Percentiles rank a stretch among this genome's conserved stretches.
Conservation (phyloP, 1,140 invertebrate genomes). For the Pseudomyrmex cubaensis region DNA sequence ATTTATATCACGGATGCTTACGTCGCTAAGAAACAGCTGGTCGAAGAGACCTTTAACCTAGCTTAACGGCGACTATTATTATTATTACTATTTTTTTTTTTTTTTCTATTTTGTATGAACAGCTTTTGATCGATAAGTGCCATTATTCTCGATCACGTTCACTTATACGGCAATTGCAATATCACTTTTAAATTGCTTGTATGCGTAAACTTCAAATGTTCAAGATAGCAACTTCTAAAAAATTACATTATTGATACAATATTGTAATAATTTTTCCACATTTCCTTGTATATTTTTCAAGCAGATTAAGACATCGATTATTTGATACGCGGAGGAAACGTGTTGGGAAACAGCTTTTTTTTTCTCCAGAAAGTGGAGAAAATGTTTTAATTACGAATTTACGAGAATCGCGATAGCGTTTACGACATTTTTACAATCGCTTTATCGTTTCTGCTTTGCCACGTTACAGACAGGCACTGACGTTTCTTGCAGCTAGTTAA, state of each 20-base stretch:
- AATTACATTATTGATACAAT: too few species aligned
- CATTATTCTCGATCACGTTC: background rate
- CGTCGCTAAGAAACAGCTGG: conserved; percentile 12
- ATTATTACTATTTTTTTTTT: conserved; percentile 27
- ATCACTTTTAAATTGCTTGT: background rate
- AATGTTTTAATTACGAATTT: conserved; percentile 8
- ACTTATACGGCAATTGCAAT: background rate
- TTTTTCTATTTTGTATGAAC: background rate
- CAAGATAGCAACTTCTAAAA: background rate
- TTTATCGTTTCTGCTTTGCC: background rate
- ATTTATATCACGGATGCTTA: background rate
- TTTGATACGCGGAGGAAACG: background rate
- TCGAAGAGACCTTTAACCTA: conserved; percentile 9
- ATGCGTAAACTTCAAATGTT: background rate
- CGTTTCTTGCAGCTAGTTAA: background rate
- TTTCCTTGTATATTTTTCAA: too few species aligned
- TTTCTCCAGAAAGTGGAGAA: background rate
- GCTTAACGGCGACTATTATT: background rate
- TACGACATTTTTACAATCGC: background rate
- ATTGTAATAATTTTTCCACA: too few species aligned
- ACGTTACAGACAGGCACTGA: too few species aligned
- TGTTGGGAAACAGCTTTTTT: background rate
- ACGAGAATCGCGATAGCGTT: conserved; percentile 1
- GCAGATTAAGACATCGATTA: background rate
- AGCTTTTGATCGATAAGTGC: background rate